These are phyloP conservation scores for Acheta domesticus DNA, from an alignment of 2,888 invertebrate species.

Conservation along the genomic window DNA sequence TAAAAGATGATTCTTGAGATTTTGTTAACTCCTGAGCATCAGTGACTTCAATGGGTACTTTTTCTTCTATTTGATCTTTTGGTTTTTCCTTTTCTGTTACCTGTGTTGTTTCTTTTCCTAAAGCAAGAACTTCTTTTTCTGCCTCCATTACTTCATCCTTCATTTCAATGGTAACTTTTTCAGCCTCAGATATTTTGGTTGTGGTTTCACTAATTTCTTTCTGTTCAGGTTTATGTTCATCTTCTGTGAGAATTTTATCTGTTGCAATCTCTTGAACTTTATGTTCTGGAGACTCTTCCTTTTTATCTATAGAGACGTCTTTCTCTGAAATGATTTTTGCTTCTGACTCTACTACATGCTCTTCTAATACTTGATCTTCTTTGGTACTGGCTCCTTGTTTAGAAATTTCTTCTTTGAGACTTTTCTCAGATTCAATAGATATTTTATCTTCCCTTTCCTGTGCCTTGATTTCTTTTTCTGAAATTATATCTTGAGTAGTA, in stretches of 20 bases:
- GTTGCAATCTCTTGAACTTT: background rate
- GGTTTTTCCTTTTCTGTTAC: background rate
- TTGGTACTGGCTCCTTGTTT: background rate
- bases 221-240: background rate
- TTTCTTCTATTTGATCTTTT: background rate
- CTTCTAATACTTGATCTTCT: background rate
- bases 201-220: background rate
- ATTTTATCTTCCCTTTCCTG: constrained; percentile 21
- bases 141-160: background rate
- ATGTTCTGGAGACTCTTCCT: background rate
- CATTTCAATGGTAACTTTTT: background rate
- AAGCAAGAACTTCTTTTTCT: background rate
- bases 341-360: background rate
- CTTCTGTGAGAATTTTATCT: background rate
- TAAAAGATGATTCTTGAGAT: background rate
- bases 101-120: background rate
- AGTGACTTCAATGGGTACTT: background rate
- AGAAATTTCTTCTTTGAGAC: background rate
- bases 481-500: background rate
- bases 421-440: background rate
- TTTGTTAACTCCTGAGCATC: background rate
- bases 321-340: background rate
- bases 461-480: background rate
- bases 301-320: background rate
- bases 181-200: background rate